Base-by-base conservation (phyloP, 2,888 invertebrate genomes). In the Allophyes oxyacanthae region DNA sequence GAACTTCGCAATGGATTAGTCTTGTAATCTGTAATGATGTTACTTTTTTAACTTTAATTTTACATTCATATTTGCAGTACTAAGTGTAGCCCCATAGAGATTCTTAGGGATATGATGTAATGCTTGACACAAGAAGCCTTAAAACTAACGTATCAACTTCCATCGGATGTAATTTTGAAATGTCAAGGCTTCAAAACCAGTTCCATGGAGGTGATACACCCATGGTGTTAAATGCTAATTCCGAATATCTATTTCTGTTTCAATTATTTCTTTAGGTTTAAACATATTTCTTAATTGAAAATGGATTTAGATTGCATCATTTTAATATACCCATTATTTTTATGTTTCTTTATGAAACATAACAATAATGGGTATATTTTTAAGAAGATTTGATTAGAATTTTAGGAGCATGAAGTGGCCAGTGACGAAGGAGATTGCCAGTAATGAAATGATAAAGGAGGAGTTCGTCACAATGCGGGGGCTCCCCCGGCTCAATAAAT, bases 131-230 rank as follows among this genome's bases (percentile, higher is more conserved):
- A 7, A n/a, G 46, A 62, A 57, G 62, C 46, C 30, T 43, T 45
- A 43, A 58, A 49, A 41, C 28, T n/a, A 45, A 48, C 57, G 15
- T 70, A 61, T 62, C 51, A 58, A 60, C 64, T 65, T 66, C 56
- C 72, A 64, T 70, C 56, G 72, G 70, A 72, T 77, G 65, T 63
- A 54, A 64, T 72, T 77, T 71, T 50, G 55, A 82, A 85, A 85
- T 85, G 85, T 81, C 85, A 85, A 84, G 85, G 85, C 57, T 83
- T 66, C 28, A n/a, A 59, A 84, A 85, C 85, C 69, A 55, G 85
- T 85, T 83, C 25, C 52, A 28, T 48, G 49, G 55, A 64, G 57
- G 64, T 42, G 67, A 63, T 65, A 69, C 54, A 71, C 54, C 61
- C 57, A 83, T 81, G 77, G 82, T 72, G 74, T 73, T 73, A 66